Evolutionary conservation across 64 coral and sea anemone species (phyloP), one percentile per base, ranked within the genome.

Genomic region (Porites lutea): DNA sequence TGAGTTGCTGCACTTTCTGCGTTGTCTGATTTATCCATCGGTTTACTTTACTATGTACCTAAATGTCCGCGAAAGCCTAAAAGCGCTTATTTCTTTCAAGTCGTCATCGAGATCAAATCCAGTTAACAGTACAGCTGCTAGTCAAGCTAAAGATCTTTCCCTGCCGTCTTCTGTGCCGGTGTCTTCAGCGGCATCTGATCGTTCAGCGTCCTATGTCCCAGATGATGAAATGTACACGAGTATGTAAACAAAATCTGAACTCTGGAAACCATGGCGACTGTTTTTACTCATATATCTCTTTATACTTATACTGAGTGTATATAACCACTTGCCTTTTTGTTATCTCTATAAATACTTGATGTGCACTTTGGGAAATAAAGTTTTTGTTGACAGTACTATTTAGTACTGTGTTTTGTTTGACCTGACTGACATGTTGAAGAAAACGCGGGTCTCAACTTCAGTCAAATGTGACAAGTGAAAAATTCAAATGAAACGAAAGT

Each of bases 1-100:
- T 20, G 81, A 84, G 62, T 63, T 84, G 50, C 46, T 84, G 11
- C 81, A 68, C 65, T 84, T 84, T 18, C 44, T 69, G 47, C 81
- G 81, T 69, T 84, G 45, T 5, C 18, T 67, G 1, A 2, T 68
- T 49, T 68, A 52, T 67, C 81, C 62, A 48, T 22, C 69, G 48
- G 21, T 84, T 67, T 84, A 84, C 45, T 1, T 84, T 19, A 48
- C 81, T 22, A 68, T 84, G 81, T 84, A 84, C 64, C 61, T 68
- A 0, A 84, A 69, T n/a, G n/a, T 84, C 10, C 44, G 81, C 16
- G n/a, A 16, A 68, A 84, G 45, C 52, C 21, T 67, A n/a, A 84
- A 69, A 84, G 63, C 61, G 3, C 12, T 84, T 46, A 68, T 53
- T 68, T 84, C 18, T 15, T 80, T 23, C 19, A 60, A 55, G 5